These are phyloP conservation scores for Tenthredo mesomela DNA, from an alignment of 2,888 invertebrate genomes.

Conservation along the genomic window DNA sequence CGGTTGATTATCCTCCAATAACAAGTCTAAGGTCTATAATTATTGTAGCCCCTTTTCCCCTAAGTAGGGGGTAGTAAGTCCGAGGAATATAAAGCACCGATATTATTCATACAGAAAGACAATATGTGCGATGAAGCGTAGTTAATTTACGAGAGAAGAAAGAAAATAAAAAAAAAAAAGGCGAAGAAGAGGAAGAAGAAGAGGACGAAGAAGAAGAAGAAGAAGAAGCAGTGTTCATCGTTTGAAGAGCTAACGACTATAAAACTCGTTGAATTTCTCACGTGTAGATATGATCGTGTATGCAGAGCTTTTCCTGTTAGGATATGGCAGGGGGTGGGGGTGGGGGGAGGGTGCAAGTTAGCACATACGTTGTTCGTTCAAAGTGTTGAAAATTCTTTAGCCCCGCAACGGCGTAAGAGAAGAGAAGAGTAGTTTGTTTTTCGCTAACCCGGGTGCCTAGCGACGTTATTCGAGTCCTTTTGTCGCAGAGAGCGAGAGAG, in stretches of 20 bases:
- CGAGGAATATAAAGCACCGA: background rate
- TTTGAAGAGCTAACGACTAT: slow-evolving; percentile 3
- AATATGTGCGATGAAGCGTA: background rate
- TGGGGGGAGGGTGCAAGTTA: background rate
- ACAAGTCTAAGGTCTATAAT: background rate
- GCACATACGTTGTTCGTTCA: background rate
- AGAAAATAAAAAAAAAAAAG: background rate
- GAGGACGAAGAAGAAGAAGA: background rate
- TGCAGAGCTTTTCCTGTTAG: slow-evolving; percentile 12
- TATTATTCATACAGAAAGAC: background rate
- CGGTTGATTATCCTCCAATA: background rate
- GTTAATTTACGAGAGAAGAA: background rate
- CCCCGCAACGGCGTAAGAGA: slow-evolving; percentile 24
- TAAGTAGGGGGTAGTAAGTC: background rate
- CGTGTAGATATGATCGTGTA: background rate
- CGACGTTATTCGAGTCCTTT: slow-evolving; percentile 36
- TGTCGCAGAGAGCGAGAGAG: slow-evolving; percentile 26
- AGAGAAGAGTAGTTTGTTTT: slow-evolving; percentile 33
- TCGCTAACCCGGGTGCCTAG: slow-evolving; percentile 29
- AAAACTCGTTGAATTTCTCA: slow-evolving; percentile 7
- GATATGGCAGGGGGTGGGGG: background rate
- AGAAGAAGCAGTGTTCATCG: background rate
- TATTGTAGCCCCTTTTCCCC: background rate
- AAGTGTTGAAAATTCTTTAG: slow-evolving; percentile 39
- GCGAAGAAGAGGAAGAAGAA: background rate